phyloP scores from a whole-genome alignment of 2,888 invertebrate genomes.

The Ornithoptera priamus region DNA sequence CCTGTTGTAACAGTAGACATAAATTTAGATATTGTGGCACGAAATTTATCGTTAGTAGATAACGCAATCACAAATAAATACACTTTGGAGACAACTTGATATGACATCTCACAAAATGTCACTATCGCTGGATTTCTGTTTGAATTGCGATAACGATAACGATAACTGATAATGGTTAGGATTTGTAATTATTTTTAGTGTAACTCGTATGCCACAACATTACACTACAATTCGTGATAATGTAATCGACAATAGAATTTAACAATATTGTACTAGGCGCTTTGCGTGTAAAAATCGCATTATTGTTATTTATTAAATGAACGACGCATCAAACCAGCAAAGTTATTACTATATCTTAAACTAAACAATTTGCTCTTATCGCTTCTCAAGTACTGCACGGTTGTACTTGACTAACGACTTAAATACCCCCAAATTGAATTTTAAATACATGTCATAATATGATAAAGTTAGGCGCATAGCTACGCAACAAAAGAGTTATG shows the following conservation, averaged over 20 bases:
- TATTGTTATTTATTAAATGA: neutral
- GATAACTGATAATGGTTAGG: slow-evolving; percentile 53
- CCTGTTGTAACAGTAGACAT: slow-evolving; percentile 33
- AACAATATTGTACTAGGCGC: neutral
- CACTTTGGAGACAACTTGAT: slow-evolving; percentile 55
- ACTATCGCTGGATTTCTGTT: slow-evolving; percentile 61
- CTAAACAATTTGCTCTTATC: slow-evolving; percentile 10
- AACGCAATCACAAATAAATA: slow-evolving; percentile 65
- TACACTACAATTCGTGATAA: slow-evolving; percentile 19
- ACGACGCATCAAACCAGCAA: neutral
- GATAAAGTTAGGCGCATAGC: slow-evolving; percentile 6
- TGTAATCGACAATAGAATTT: slow-evolving; percentile 15
- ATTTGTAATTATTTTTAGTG: slow-evolving; percentile 60
- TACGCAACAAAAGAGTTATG: neutral
- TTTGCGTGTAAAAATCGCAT: neutral
- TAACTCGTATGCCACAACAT: slow-evolving; percentile 38
- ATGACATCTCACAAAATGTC: slow-evolving; percentile 62
- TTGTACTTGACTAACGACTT: slow-evolving; percentile 23
- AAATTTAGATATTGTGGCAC: slow-evolving; percentile 41
- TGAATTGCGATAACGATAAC: slow-evolving; percentile 54
- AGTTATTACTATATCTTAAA: neutral
- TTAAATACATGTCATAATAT: slow-evolving; percentile 26
- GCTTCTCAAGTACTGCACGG: slow-evolving; percentile 1
- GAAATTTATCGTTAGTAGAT: slow-evolving; percentile 50
- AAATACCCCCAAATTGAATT: slow-evolving; percentile 21